Evolutionary conservation across 1,140 invertebrate genomes (phyloP).

Genomic region (Drosophila sp.): DNA sequence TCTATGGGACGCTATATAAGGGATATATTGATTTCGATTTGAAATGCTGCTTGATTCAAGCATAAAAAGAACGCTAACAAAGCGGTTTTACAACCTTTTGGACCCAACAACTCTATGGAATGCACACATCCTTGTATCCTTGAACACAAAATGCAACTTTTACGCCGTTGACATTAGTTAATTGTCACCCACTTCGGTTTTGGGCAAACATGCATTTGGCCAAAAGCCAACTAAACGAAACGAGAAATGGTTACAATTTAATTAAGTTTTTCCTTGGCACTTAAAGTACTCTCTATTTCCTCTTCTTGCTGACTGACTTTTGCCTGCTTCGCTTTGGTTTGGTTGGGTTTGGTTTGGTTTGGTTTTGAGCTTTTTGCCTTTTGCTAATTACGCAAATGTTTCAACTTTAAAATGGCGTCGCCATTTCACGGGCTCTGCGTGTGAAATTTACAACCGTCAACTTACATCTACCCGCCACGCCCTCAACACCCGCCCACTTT

Average conservation of each 20-base stretch:
- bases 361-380: conserved; percentile 28
- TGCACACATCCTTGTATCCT: conserved; percentile 43
- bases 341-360: not conserved
- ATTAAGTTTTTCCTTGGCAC: conserved; percentile 65
- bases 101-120: too few relatives aligned
- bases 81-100: too few relatives aligned
- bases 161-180: conserved; percentile 70
- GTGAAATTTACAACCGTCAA: conserved; percentile 66
- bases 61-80: too few relatives aligned
- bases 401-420: conserved; percentile 68
- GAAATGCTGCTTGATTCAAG: too few relatives aligned
- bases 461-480: conserved; percentile 20
- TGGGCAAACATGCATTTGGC: conserved; percentile 70
- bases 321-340: not conserved
- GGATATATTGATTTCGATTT: too few relatives aligned
- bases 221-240: conserved; percentile 63
- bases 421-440: conserved; percentile 57
- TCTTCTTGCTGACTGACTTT: conserved; percentile 18
- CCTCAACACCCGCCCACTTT: conserved; percentile 32
- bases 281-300: conserved; percentile 48
- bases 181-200: conserved; percentile 60
- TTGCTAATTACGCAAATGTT: conserved; percentile 77
- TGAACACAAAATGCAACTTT: conserved; percentile 33
- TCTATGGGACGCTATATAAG: too few relatives aligned
- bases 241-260: conserved; percentile 66